Base-by-base conservation (phyloP, 2,797 vertebrate species). In the Gouania willdenowi region DNA sequence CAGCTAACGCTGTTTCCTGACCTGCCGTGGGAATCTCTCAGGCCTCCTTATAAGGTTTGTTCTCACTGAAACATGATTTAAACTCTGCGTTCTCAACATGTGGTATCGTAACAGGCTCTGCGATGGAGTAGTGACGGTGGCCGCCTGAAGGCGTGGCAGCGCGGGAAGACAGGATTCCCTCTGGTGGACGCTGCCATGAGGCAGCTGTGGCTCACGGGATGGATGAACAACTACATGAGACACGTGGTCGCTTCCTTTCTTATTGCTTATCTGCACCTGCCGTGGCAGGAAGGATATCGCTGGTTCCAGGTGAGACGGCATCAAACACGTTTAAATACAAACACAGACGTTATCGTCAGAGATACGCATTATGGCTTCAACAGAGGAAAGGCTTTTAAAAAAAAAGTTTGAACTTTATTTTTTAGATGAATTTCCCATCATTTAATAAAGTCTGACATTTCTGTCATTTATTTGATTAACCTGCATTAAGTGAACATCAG, bases 141-240 rank as follows among this genome's bases (percentile, higher is more conserved):
- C 10, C 77, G 86, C 52, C 66, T 89, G 20, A 77, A 72, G 53
- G 84, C 83, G 3, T 88, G 87, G 86, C 86, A 88, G 76, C 63
- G 29, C 17, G 85, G 86, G 12, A 33, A 3, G 24, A 90, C 84
- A 1, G 86, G 84, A 21, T 87, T 84, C 57, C 83, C 85, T 5
- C 62, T 89, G 42, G 85, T 86, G 14, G 85, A 89, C 2, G 85
- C 86, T n/a, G 84, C 80, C 26, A 87, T 88, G 85, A 86, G 82
- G 66, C 85, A 89, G 65, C 79, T 88, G 47, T 88, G 87, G 81
- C 59, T 82, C 22, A 87, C 82, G 0, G 87, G 84, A 32, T 89
- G 86, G 86, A 85, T 87, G 78, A 88, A 86, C 77, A 87, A 88
- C 71, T 89, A 88, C 67, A 85, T 81, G 75, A 84, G 86, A 55